Evolutionary conservation across 2,797 vertebrate genomes (phyloP).

Genomic region (Caiman crocodilus): DNA sequence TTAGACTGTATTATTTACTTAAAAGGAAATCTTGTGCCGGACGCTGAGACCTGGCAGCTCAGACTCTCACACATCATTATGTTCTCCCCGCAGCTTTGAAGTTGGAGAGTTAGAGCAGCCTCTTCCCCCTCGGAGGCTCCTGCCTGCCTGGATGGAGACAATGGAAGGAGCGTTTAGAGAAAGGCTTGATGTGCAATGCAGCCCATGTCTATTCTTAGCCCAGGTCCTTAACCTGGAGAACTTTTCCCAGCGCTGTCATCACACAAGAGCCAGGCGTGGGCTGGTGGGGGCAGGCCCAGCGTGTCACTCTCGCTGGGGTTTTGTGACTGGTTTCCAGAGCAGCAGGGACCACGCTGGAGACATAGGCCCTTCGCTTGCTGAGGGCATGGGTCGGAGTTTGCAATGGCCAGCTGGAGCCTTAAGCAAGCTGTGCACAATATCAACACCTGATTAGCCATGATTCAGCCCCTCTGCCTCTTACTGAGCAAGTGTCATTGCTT

Average conservation of each 20-base stretch:
- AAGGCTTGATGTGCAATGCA: background rate
- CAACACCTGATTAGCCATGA: background rate
- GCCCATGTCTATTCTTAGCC: background rate
- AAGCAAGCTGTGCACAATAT: background rate
- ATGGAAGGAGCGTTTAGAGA: background rate
- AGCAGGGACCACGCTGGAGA: background rate
- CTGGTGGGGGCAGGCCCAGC: background rate
- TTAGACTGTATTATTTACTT: slow-evolving; percentile 55
- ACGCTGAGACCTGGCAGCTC: slow-evolving; percentile 58
- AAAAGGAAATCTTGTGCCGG: slow-evolving; percentile 53
- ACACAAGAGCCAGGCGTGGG: rapidly evolving
- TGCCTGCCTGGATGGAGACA: background rate
- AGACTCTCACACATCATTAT: slow-evolving; percentile 63
- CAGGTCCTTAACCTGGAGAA: background rate
- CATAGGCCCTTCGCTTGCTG: background rate
- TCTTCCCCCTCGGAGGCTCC: background rate
- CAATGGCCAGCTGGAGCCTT: background rate
- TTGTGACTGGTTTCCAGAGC: rapidly evolving
- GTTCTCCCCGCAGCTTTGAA: slow-evolving; percentile 58
- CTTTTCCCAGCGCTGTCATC: background rate
- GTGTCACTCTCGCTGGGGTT: rapidly evolving
- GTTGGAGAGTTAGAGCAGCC: slow-evolving; percentile 19
- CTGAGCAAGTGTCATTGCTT: background rate
- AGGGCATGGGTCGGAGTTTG: rapidly evolving
- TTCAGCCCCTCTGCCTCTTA: background rate